Base-by-base conservation (phyloP, 2,797 vertebrate genomes). In the Mormyrops attenuatus region DNA sequence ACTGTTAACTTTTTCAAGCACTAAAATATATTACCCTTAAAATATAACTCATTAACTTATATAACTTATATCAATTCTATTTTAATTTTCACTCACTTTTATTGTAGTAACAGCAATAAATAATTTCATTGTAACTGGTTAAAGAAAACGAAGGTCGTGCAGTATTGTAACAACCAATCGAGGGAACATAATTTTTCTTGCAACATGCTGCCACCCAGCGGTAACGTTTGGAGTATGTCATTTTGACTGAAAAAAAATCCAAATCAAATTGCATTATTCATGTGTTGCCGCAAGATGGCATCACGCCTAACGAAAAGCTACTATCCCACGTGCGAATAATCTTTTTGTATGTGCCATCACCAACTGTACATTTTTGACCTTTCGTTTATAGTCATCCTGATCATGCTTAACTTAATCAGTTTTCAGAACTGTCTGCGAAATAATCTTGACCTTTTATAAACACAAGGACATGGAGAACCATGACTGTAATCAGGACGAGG, bases 21-120 rank as follows among this genome's bases (percentile, higher is more conserved):
- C 82, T 50, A 85, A 85, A 85, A 49, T 85, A 85, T 85, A 85
- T 50, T 85, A 50, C n/a, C 44, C 20, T 30, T 85, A 85, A 49
- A 47, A 84, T 84, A 84, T 26, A 84, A 6, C 82, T 84, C 38
- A 85, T 85, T 85, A 47, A 1, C 20, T 52, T 22, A 11, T 30
- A 30, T 30, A 30, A 30, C 50, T 50, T 49, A 50, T 50, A 85
- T 26, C 82, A 80, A n/a, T 50, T 85, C n/a, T 52, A 85, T 44
- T 50, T 84, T 41, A 49, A 6, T 44, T 44, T 44, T 84, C 80
- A n/a, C 20, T 47, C 20, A 84, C 20, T 30, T 80, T 30, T 50
- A 49, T 44, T 47, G 17, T 13, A 30, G 20, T 85, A 85, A 85
- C 4, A 85, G 8, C 44, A 85, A 85, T 85, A 85, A 49, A 50